These are phyloP conservation scores for Drosophila greeni DNA, from an alignment of 2,888 invertebrate species.

Conservation along the genomic window DNA sequence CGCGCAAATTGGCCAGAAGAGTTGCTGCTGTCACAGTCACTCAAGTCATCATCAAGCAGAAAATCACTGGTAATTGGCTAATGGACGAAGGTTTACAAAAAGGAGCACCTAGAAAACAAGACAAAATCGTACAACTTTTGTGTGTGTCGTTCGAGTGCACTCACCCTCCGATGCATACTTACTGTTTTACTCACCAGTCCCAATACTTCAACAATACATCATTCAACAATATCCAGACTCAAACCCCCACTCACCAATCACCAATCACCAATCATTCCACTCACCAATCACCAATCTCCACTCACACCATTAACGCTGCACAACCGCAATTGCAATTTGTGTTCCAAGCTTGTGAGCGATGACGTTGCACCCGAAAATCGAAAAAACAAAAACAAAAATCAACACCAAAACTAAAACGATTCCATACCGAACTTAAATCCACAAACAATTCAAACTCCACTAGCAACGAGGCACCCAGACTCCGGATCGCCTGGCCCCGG, in stretches of 20 bases:
- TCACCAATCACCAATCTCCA: constrained; percentile 15
- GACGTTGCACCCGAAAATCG: constrained; percentile 43
- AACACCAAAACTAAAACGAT: constrained; percentile 36
- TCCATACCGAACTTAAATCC: constrained; percentile 46
- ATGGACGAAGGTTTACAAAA: constrained; percentile 46
- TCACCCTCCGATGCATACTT: constrained; percentile 38
- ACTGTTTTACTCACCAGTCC: constrained; percentile 11
- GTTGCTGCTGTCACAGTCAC: constrained; percentile 38
- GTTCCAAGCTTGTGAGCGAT: constrained; percentile 60
- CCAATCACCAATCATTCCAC: constrained; percentile 15
- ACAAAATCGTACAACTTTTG: constrained; percentile 21
- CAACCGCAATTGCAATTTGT: constrained; percentile 70
- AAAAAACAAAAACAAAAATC: constrained; percentile 23
- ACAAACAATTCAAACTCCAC: constrained; percentile 51
- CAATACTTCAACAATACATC: not conserved
- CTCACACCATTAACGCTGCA: constrained; percentile 66
- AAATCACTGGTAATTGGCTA: constrained; percentile 71
- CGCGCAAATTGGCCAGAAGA: constrained; percentile 61
- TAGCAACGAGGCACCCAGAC: constrained; percentile 72
- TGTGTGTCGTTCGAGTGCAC: constrained; percentile 32
- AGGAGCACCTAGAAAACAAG: constrained; percentile 21
- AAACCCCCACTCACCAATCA: no score
- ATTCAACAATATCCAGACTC: no score
- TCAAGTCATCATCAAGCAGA: constrained; percentile 64
- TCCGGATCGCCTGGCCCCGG: constrained; percentile 52